phyloP scores from a whole-genome alignment of 2,113 vertebrate genomes.

The Tapirus terrestris region DNA sequence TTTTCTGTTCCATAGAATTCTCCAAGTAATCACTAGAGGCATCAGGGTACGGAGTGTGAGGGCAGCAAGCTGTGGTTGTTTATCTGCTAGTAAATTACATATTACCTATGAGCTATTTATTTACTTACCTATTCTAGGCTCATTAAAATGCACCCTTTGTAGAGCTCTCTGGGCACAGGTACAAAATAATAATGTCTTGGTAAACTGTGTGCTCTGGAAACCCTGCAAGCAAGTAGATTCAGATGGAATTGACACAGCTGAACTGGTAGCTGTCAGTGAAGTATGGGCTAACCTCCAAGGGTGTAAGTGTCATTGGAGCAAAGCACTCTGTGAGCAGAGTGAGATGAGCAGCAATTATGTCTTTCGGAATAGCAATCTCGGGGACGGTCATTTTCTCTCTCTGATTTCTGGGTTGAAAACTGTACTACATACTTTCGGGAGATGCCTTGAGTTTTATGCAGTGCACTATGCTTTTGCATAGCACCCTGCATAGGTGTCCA shows the following conservation, averaged over 20 bases:
- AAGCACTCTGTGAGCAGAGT: constrained; percentile 81
- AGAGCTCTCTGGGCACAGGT: constrained; percentile 59
- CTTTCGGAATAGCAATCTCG: constrained; percentile 52
- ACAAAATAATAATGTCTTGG: constrained; percentile 77
- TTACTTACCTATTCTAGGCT: constrained; percentile 67
- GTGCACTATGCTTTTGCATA: background rate
- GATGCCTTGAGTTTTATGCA: background rate
- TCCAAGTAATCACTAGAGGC: constrained; percentile 41
- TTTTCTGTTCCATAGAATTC: constrained; percentile 61
- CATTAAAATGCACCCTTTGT: constrained; percentile 70
- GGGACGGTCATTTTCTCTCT: constrained; percentile 71
- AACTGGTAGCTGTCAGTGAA: constrained; percentile 77
- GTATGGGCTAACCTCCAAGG: constrained; percentile 71
- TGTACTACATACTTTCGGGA: background rate
- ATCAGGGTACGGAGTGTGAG: constrained; percentile 24
- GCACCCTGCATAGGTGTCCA: background rate
- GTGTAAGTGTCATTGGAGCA: constrained; percentile 71
- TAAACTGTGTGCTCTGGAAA: constrained; percentile 78
- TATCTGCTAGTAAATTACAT: constrained; percentile 66
- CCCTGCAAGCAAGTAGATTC: constrained; percentile 69
- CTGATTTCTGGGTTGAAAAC: constrained; percentile 57
- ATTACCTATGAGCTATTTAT: constrained; percentile 61
- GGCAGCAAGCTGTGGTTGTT: constrained; percentile 18
- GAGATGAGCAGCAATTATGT: constrained; percentile 77
- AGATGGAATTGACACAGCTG: constrained; percentile 74